A percentile compares a stretch with the other conserved stretches of the same genome.
phyloP scores from a whole-genome alignment of 64 coral and sea anemone species.

The Porites lutea region DNA sequence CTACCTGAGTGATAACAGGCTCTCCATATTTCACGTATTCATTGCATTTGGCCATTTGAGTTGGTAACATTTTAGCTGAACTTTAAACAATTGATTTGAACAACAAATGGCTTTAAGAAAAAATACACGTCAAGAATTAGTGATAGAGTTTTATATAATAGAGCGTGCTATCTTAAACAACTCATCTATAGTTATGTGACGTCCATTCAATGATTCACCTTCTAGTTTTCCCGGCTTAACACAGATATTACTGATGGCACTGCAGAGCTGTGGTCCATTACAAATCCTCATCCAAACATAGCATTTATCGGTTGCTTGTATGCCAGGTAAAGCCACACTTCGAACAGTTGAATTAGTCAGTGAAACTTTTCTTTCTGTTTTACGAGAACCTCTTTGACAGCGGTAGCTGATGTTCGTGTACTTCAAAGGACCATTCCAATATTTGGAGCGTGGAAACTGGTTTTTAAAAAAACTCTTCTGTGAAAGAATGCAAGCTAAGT shows the following conservation, averaged over 20 bases:
- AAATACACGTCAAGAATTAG: no score
- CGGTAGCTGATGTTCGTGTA: neutral
- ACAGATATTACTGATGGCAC: neutral
- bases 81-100: no score
- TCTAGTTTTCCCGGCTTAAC: neutral
- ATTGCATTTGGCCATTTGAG: no score
- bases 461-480: neutral
- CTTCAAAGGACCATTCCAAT: slow-evolving; percentile 9
- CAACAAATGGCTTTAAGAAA: no score
- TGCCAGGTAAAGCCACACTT: neutral
- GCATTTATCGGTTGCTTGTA: neutral
- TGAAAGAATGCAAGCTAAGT: neutral
- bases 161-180: neutral
- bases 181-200: neutral
- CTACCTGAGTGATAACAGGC: no score
- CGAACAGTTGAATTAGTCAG: neutral
- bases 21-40: no score
- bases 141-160: no score
- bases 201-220: neutral
- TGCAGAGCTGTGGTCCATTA: slow-evolving; percentile 22
- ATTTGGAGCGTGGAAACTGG: neutral
- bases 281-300: slow-evolving; percentile 15
- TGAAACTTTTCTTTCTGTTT: neutral
- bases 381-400: neutral
- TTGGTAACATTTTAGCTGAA: no score